Conservation (phyloP, 1,140 invertebrate species). For the Acromyrmex charruanus region DNA sequence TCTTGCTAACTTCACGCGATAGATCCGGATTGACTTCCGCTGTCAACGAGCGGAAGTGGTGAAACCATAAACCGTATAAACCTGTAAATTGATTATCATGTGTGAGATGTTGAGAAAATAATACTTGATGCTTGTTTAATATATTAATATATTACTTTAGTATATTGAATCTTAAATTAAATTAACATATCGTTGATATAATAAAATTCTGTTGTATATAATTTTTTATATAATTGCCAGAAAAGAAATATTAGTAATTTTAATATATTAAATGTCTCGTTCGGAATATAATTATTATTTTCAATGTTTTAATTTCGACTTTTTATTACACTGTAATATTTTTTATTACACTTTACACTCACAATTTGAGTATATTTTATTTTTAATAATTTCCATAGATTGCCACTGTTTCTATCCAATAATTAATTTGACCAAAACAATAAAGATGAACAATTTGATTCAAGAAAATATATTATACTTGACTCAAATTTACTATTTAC, state of each 20-base stretch:
- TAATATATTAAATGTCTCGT: not conserved
- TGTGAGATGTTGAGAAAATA: not conserved
- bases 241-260: not conserved
- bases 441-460: too few relatives aligned
- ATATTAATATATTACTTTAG: not conserved
- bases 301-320: not conserved
- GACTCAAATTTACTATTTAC: too few relatives aligned
- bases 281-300: not conserved
- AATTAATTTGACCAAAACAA: too few relatives aligned
- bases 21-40: slow-evolving; percentile 68
- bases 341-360: not conserved
- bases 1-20: slow-evolving; percentile 71
- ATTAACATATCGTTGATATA: not conserved
- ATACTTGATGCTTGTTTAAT: slow-evolving; percentile 13
- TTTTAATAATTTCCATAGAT: too few relatives aligned
- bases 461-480: too few relatives aligned
- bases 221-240: not conserved
- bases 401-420: not conserved
- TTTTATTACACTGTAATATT: not conserved
- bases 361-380: too few relatives aligned
- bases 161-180: not conserved
- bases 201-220: not conserved
- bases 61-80: slow-evolving; percentile 38
- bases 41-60: slow-evolving; percentile 60
- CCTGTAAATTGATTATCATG: slow-evolving; percentile 31